Base-by-base conservation (phyloP, 2,113 vertebrate species). In the Megalops atlanticus region DNA sequence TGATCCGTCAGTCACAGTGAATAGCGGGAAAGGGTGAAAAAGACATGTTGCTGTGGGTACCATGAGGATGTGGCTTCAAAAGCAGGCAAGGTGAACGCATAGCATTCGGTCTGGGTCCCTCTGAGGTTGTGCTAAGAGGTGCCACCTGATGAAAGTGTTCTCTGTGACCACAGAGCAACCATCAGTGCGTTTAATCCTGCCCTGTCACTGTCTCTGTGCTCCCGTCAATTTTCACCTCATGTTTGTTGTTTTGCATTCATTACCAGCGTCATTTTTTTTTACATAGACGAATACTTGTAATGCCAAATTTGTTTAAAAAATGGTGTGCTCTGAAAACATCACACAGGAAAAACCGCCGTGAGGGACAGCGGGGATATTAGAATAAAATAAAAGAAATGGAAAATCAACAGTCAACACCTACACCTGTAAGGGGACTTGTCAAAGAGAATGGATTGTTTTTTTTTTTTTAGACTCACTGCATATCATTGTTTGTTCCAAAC, bases 291-390 rank as follows among this genome's bases (percentile, higher is more conserved):
- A 89, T 76, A 83, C 91, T 88, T 91, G 89, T 78, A 90, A 90
- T 94, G 92, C 92, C 92, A 93, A 92, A 94, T 95, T 94, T 93
- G 92, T 93, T 93, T 92, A 94, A 94, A 95, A 95, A 94, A 93
- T 93, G 94, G 92, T 88, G 92, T 88, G 86, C 91, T 87, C 73
- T 41, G 35, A 38, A 94, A 94, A 94, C 93, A 93, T 94, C 93
- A 89, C 27, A 1, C 35, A 43, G 83, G 7, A 21, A 2, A 76
- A 31, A 73, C 85, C 38, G 85, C 91, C 87, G 12, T 0, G 69
- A 92, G 93, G 90, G 89, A 54, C n/a, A 74, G 81, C 85, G 43
- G 86, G 87, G 88, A 79, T 89, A 85, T 87, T 85, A 85, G 84
- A 89, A 87, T 88, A 87, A 64, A n/a, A n/a, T n/a, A 58, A 76